Conservation (phyloP, 2,888 invertebrate species). For the Xanthostigma xanthostigma region DNA sequence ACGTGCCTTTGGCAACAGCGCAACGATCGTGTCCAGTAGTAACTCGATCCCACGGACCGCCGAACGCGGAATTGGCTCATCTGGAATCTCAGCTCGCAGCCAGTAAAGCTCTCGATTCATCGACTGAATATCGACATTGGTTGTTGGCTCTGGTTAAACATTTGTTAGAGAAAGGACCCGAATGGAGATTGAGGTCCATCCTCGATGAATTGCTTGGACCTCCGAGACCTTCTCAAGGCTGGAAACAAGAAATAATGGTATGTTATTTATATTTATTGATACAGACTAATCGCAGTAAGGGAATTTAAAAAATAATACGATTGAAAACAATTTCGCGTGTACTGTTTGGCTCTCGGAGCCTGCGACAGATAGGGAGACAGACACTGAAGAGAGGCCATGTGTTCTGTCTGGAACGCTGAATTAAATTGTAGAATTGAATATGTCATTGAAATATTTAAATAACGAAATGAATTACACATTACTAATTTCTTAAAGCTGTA, state of each 20-base stretch:
- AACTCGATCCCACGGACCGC: conserved; percentile 21
- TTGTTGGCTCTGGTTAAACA: conserved; percentile 39
- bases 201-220: conserved; percentile 70
- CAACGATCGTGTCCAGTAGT: conserved; percentile 19
- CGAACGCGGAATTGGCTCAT: conserved; percentile 38
- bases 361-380: too few relatives aligned
- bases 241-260: conserved; percentile 48
- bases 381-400: too few relatives aligned
- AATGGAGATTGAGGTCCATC: conserved; percentile 53
- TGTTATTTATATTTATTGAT: conserved; percentile 16
- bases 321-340: too few relatives aligned
- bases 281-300: background rate
- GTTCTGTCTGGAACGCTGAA: too few relatives aligned
- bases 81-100: conserved; percentile 62
- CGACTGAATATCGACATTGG: conserved; percentile 66
- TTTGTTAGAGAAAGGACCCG: conserved; percentile 51
- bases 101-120: conserved; percentile 51
- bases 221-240: conserved; percentile 44
- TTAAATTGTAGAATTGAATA: too few relatives aligned
- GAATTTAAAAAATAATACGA: too few relatives aligned
- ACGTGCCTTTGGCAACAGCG: conserved; percentile 24
- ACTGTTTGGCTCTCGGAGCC: too few relatives aligned
- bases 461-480: too few relatives aligned
- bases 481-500: too few relatives aligned
- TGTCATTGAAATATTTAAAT: too few relatives aligned